Conservation (phyloP, 2,113 vertebrate genomes). For the Lynx canadensis region DNA sequence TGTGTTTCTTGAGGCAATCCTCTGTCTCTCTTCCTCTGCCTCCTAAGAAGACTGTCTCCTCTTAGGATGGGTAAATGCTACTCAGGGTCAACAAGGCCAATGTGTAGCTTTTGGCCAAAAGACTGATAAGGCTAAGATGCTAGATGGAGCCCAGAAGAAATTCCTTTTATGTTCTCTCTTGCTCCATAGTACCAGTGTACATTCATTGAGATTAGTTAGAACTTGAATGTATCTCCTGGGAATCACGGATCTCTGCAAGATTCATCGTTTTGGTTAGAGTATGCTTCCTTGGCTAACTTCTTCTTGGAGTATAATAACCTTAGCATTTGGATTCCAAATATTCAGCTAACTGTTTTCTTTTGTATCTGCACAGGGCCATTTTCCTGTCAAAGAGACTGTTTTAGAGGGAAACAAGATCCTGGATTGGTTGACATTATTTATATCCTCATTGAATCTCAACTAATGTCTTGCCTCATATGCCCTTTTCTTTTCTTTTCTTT, state of each 20-base stretch:
- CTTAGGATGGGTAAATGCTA: neutral
- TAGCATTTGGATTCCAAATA: neutral
- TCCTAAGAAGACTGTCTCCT: neutral
- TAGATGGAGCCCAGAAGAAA: neutral
- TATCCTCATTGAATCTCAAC: neutral
- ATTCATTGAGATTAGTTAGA: neutral
- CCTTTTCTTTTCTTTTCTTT: conserved; percentile 53
- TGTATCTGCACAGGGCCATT: neutral
- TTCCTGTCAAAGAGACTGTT: neutral
- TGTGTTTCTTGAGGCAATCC: neutral
- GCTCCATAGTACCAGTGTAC: neutral
- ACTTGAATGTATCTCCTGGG: neutral
- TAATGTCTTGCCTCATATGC: neutral
- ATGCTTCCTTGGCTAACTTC: neutral
- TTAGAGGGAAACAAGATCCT: neutral
- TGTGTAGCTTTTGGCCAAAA: neutral
- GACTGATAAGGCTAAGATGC: neutral
- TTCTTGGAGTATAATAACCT: neutral
- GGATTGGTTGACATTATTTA: neutral
- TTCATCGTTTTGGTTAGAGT: neutral
- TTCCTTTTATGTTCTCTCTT: neutral
- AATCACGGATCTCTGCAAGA: conserved; percentile 10
- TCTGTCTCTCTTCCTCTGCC: neutral
- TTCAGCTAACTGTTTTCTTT: neutral
- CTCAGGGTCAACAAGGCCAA: neutral